Evolutionary conservation across 2,113 vertebrate genomes (phyloP).

Genomic region (Carassius auratus): DNA sequence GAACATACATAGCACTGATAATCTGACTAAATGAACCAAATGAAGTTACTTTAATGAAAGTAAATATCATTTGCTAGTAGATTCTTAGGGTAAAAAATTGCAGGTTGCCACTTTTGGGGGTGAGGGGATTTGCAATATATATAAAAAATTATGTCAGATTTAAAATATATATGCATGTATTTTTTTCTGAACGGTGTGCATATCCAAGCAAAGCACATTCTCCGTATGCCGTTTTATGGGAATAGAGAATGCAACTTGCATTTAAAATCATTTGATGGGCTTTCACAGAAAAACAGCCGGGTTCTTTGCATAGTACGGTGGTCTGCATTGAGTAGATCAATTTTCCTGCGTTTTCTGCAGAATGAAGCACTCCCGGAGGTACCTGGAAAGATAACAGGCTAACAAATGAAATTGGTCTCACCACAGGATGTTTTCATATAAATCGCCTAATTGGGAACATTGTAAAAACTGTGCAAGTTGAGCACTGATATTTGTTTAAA

Average conservation of each 20-base stretch:
- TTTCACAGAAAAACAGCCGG: conserved; percentile 49
- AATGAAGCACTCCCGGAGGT: neutral
- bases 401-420: conserved; percentile 47
- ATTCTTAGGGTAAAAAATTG: neutral
- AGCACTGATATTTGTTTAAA: conserved; percentile 23
- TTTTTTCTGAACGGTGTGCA: neutral
- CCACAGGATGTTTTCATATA: conserved; percentile 55
- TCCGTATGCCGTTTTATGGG: conserved; percentile 16
- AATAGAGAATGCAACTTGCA: neutral
- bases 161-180: neutral
- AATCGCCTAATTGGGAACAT: conserved; percentile 71
- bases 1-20: neutral
- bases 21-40: neutral
- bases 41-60: neutral
- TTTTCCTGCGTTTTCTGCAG: conserved; percentile 26
- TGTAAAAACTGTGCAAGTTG: conserved; percentile 10
- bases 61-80: neutral
- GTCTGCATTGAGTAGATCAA: conserved; percentile 40
- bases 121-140: too few species aligned
- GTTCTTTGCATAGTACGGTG: neutral
- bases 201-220: conserved; percentile 11
- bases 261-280: conserved; percentile 29
- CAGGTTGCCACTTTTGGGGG: neutral
- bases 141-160: neutral
- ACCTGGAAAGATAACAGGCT: conserved; percentile 46